A percentile compares a stretch with the other conserved stretches of the same genome.
These are phyloP conservation scores for Gonatopus flavifemur DNA, from an alignment of 1,140 invertebrate genomes.

Conservation along the genomic window DNA sequence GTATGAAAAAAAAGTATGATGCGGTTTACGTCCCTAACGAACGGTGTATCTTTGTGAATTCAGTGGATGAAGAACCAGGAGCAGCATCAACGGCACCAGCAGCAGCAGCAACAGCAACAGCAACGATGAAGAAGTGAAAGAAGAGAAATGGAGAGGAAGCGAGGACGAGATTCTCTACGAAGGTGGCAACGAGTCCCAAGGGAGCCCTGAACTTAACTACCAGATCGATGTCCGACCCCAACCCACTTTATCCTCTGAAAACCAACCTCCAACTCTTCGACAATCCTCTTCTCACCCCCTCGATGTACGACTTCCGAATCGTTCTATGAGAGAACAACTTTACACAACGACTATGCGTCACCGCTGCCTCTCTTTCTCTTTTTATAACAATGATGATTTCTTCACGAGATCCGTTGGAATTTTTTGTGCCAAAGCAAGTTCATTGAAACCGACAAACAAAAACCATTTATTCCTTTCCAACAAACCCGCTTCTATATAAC, in stretches of 20 bases:
- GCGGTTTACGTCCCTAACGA: constrained; percentile 29
- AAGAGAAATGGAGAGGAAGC: not conserved
- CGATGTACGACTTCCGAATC: not conserved
- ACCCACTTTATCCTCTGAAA: constrained; percentile 22
- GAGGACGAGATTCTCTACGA: constrained; percentile 25
- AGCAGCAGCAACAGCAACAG: constrained; percentile 5
- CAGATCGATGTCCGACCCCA: constrained; percentile 52
- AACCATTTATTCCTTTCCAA: too few species aligned
- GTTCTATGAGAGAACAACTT: constrained; percentile 18
- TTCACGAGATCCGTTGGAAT: constrained; percentile 7
- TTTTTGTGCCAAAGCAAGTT: constrained; percentile 15
- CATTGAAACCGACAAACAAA: not conserved
- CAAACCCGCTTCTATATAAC: too few species aligned
- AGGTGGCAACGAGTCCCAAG: constrained; percentile 51
- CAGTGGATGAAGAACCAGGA: constrained; percentile 23
- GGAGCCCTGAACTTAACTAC: constrained; percentile 52
- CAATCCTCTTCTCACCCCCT: constrained; percentile 1
- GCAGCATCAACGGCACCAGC: constrained; percentile 25
- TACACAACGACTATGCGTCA: constrained; percentile 12
- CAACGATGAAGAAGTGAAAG: constrained; percentile 5
- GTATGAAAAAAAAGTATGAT: constrained; percentile 28
- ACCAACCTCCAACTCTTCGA: constrained; percentile 17
- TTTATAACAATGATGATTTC: not conserved
- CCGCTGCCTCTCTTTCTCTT: too few species aligned
- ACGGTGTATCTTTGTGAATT: constrained; percentile 4